phyloP scores from a whole-genome alignment of 2,113 vertebrate species.

The Chrysochloris asiatica region DNA sequence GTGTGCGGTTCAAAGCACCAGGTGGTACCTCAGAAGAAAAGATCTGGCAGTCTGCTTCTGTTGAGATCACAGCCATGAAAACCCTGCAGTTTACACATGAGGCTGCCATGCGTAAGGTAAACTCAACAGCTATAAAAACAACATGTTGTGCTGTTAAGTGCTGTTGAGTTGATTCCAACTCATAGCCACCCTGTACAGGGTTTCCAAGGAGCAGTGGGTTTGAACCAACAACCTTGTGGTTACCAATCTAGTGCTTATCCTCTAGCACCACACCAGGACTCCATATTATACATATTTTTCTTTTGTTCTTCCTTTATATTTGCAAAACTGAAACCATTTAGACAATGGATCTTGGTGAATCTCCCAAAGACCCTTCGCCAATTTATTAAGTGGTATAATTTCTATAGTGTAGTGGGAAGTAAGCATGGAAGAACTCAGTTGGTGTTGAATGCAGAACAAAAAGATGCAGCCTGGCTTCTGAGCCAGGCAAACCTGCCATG shows the following conservation, averaged over 20 bases:
- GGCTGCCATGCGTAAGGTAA: neutral
- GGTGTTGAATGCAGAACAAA: neutral
- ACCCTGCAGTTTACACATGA: neutral
- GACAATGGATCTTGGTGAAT: neutral
- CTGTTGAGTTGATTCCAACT: too few relatives aligned
- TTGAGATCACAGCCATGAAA: neutral
- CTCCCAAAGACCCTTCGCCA: neutral
- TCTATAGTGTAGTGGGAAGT: neutral
- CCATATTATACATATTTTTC: too few relatives aligned
- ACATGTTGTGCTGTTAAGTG: too few relatives aligned
- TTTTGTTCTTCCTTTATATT: neutral
- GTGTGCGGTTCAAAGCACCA: neutral
- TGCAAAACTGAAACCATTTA: neutral
- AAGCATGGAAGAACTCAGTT: neutral
- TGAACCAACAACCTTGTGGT: too few relatives aligned
- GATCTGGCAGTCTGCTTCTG: neutral
- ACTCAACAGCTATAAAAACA: neutral
- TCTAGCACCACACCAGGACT: too few relatives aligned
- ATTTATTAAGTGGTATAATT: neutral
- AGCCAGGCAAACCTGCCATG: neutral
- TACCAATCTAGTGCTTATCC: too few relatives aligned
- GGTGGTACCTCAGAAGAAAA: neutral
- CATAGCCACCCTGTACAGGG: too few relatives aligned
- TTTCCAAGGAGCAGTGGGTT: too few relatives aligned
- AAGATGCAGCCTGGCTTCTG: neutral